Conservation (phyloP, 2,888 invertebrate species). For the Syrista parreyssii region DNA sequence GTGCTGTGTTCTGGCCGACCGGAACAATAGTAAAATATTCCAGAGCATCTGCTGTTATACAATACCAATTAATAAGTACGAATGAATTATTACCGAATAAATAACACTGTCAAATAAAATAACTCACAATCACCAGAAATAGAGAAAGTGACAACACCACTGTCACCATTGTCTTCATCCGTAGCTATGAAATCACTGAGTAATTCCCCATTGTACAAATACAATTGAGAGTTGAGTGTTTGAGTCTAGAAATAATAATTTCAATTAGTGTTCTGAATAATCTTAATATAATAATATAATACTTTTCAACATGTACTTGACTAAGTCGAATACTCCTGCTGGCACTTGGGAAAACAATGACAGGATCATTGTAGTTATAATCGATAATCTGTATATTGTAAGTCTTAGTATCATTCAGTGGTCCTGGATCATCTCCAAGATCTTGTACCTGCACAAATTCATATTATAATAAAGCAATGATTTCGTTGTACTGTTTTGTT, state of each 20-base stretch:
- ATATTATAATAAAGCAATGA: constrained; percentile 2
- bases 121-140: constrained; percentile 64
- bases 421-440: constrained; percentile 67
- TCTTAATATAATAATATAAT: constrained; percentile 8
- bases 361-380: constrained; percentile 72
- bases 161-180: constrained; percentile 71
- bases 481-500: not conserved
- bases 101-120: not conserved
- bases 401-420: constrained; percentile 55
- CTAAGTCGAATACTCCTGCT: constrained; percentile 29
- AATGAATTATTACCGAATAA: not conserved
- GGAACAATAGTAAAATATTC: constrained; percentile 33
- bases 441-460: constrained; percentile 68
- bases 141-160: constrained; percentile 69
- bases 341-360: constrained; percentile 68
- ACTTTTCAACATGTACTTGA: constrained; percentile 21
- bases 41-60: constrained; percentile 22
- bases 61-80: not conserved
- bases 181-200: constrained; percentile 68
- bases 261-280: constrained; percentile 8
- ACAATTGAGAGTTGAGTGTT: constrained; percentile 37
- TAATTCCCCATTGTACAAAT: constrained; percentile 58
- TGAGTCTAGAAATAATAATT: constrained; percentile 34
- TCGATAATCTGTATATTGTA: constrained; percentile 69
- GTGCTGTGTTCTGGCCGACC: constrained; percentile 27